Conservation (phyloP, 1,140 invertebrate genomes). For the Medauroidea extradentata region DNA sequence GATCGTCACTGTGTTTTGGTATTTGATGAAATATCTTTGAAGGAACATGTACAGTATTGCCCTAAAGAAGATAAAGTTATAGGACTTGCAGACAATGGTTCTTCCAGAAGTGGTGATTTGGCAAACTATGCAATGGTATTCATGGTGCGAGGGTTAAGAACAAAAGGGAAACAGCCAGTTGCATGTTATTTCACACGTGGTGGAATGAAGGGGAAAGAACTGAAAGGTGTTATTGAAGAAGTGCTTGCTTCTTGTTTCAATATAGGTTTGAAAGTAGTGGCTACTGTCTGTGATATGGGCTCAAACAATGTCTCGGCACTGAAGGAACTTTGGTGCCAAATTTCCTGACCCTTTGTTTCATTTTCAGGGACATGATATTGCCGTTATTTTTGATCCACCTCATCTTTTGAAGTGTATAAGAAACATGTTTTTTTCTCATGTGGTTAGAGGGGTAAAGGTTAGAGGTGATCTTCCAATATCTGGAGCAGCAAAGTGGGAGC, state of each 20-base stretch:
- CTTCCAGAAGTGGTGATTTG: background rate
- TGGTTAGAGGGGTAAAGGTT: too few species aligned
- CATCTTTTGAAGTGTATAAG: background rate
- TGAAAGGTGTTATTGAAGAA: background rate
- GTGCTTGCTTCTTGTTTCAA: constrained; percentile 7
- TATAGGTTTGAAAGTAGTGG: constrained; percentile 8
- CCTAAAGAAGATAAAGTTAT: background rate
- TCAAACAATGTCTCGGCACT: constrained; percentile 12
- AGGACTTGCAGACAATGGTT: background rate
- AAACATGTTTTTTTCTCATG: constrained; percentile 11
- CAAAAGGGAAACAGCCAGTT: background rate
- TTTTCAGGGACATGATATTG: background rate
- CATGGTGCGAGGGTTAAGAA: background rate
- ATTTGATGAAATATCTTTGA: background rate
- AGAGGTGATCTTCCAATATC: too few species aligned
- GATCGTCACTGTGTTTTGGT: background rate
- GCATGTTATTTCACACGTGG: constrained; percentile 21
- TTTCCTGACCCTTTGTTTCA: too few species aligned
- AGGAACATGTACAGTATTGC: background rate
- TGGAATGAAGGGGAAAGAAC: constrained; percentile 7
- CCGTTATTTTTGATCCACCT: background rate
- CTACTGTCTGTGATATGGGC: constrained; percentile 7
- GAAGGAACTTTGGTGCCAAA: background rate
- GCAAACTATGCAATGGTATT: constrained; percentile 1
- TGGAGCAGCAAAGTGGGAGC: too few species aligned